Base-by-base conservation (phyloP, 2,888 invertebrate genomes). In the Rhyacophila evoluta region DNA sequence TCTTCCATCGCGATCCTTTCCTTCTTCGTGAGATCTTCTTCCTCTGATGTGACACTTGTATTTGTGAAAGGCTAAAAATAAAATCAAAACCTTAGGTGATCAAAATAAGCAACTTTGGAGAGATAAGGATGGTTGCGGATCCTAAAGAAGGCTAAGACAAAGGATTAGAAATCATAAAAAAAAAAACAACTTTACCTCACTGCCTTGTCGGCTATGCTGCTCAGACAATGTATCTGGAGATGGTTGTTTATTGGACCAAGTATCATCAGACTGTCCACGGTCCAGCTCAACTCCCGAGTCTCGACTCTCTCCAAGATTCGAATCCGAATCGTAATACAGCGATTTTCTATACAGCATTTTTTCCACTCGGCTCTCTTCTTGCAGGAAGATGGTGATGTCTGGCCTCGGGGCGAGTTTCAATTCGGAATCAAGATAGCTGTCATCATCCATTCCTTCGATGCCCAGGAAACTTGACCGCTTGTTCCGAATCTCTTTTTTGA, bases 391-490 rank as follows among this genome's bases (percentile, higher is more conserved):
- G 11, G 93, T 94, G 89, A 95, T 94, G 85, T 95, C 95, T 4
- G 95, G 95, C 15, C 95, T 93, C 74, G 94, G 94, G 5, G 92
- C 92, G 55, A 94, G 87, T 1, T 91, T 92, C 39, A 94, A 86
- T 85, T 94, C 94, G 67, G 92, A 91, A 85, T 94, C 94, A 72
- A 92, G 88, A 83, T 94, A 93, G 83, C 91, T 91, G 84, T 94
- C 93, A 83, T 93, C 92, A 12, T 89, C 89, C 84, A 92, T 91
- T 74, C 94, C 94, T 84, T 96, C 95, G 84, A 96, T 93, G 70
- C 96, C 96, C 55, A 97, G 90, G 86, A 97, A 97, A 85, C 95
- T 95, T 37, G 95, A 94, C 70, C 96, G 92, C 84, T 96, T 94
- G 84, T 94, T 94, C 8, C 95, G 91, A 74, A 97, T 91, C 85